Base-by-base conservation (phyloP, 1,140 invertebrate species). In the Goniozus legneri region DNA sequence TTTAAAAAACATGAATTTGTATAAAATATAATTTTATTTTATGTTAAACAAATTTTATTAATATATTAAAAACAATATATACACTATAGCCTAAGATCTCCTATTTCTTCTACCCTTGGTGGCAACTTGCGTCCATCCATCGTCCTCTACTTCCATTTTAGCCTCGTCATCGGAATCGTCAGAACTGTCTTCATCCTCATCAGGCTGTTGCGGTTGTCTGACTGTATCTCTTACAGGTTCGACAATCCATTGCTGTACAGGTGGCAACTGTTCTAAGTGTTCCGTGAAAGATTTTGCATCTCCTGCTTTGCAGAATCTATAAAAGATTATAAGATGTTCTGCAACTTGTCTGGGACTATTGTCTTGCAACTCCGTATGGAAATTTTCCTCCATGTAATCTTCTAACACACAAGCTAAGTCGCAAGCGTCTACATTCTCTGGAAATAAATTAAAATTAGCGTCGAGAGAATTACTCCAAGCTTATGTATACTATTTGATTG, bases 331-430 rank as follows among this genome's bases (percentile, higher is more conserved):
- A 18, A 74, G 47, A 43, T 67, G 62, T n/a, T 62, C 56, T 12
- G 69, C 65, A 39, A 74, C 56, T 59, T 71, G 50, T 0, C 27
- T 33, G 14, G 59, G 45, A 56, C 71, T 74, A 2, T 54, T 42
- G 39, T 74, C 71, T 35, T 70, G 33, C 18, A 73, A 35, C 48
- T 65, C 59, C 6, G 66, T 68, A 6, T 62, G 58, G 21, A 71
- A 71, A 32, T 58, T 35, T 0, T 48, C 40, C 13, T 62, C 66
- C 50, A 74, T 66, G 12, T 65, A 71, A 33, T 65, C 55, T 34
- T 72, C 69, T 4, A 73, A 33, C 27, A 62, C 62, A 8, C 3
- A 38, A 2, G 64, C 62, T 24, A 73, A 19, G 16, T 72, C 62
- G 4, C 50, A 40, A 4, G 16, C 45, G 15, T 48, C 45, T 7